A percentile compares a stretch with the other conserved stretches of the same genome.
Conservation (phyloP, 2,797 vertebrate genomes). For the Mastacembelus armatus region DNA sequence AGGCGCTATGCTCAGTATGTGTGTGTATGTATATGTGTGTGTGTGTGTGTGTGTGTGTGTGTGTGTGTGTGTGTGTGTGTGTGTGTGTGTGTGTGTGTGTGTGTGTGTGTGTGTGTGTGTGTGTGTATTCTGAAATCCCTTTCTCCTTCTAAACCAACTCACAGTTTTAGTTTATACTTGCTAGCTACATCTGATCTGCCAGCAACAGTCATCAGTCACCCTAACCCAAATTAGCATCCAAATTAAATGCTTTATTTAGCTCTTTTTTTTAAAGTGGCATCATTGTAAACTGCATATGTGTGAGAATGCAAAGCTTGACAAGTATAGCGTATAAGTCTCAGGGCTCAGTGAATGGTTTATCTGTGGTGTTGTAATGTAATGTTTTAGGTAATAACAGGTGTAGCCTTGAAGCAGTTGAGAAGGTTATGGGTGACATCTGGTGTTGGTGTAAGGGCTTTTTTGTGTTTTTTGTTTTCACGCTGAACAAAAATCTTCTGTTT, state of each 20-base stretch:
- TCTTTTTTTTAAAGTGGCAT: too few species aligned
- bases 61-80: too few species aligned
- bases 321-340: too few species aligned
- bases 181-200: not conserved
- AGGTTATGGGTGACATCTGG: constrained; percentile 70
- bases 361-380: constrained; percentile 33
- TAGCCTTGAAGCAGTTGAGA: constrained; percentile 31
- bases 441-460: constrained; percentile 46
- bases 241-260: too few species aligned
- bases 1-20: too few species aligned
- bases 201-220: not conserved
- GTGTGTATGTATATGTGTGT: too few species aligned
- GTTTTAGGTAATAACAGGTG: constrained; percentile 24
- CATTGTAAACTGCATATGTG: not conserved
- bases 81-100: too few species aligned
- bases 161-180: not conserved
- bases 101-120: too few species aligned
- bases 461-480: not conserved
- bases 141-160: not conserved
- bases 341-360: constrained; percentile 29
- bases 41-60: too few species aligned
- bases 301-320: constrained; percentile 26
- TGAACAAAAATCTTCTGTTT: constrained; percentile 15
- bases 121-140: not conserved
- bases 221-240: too few species aligned